Evolutionary conservation across 1,140 invertebrate genomes (phyloP).

Genomic region (Pteromalus puparum): DNA sequence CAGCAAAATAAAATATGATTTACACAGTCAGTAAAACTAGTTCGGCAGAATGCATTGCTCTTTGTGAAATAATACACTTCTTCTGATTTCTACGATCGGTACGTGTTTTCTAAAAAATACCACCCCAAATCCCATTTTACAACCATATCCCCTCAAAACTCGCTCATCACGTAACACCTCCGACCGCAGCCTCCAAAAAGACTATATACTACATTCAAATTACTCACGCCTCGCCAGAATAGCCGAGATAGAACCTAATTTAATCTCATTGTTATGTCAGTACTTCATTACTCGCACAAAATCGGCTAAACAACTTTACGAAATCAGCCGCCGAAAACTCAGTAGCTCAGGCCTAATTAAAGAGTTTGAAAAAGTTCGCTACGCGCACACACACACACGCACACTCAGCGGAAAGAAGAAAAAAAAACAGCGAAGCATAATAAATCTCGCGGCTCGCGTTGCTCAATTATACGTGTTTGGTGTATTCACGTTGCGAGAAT

Average conservation of each 20-base stretch:
- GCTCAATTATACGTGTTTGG: background rate
- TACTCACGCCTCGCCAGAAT: no score
- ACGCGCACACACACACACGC: background rate
- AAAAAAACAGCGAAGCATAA: background rate
- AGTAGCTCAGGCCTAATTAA: background rate
- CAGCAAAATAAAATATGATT: no score
- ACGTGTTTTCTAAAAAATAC: no score
- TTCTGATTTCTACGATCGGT: no score
- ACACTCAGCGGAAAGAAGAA: background rate
- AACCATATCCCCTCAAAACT: no score
- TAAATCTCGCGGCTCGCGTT: background rate
- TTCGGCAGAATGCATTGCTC: no score
- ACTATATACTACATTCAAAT: background rate
- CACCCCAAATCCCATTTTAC: no score
- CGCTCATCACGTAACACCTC: no score
- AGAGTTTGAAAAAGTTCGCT: background rate
- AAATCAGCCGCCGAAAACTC: background rate
- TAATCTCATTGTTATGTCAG: slow-evolving; percentile 2
- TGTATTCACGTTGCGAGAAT: background rate
- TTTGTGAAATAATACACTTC: no score
- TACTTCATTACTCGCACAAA: background rate
- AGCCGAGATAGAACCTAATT: background rate
- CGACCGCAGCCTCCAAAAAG: background rate
- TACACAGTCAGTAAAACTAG: no score
- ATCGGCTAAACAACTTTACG: background rate